These are phyloP conservation scores for Umimayanthus kanabou DNA, from an alignment of 92 coral and sea anemone species.

Conservation along the genomic window DNA sequence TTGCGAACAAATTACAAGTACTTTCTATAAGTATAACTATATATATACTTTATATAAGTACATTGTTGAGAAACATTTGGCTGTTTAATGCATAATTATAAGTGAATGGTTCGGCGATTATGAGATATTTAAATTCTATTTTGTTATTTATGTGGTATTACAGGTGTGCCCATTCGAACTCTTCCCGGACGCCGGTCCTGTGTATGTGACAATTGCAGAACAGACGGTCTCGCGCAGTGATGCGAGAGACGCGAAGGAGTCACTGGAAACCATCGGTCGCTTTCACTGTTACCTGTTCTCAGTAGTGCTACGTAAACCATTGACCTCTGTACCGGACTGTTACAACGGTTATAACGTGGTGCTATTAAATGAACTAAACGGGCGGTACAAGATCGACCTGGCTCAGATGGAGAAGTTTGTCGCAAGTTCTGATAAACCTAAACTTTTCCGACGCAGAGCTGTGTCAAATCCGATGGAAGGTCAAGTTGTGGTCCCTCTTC, in stretches of 20 bases:
- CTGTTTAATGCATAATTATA: too few species aligned
- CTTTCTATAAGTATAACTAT: too few species aligned
- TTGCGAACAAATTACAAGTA: too few species aligned
- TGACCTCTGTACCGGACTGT: constrained; percentile 43
- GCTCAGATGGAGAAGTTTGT: constrained; percentile 8
- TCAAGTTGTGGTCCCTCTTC: constrained; percentile 10
- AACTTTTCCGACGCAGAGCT: background rate
- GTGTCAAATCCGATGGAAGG: background rate
- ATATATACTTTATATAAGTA: too few species aligned
- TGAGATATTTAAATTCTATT: background rate
- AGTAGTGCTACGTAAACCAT: constrained; percentile 58
- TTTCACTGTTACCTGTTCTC: constrained; percentile 69
- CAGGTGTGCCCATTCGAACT: constrained; percentile 74
- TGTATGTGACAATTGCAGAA: constrained; percentile 51
- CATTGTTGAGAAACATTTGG: too few species aligned
- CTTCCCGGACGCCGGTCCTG: constrained; percentile 74
- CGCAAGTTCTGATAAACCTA: background rate
- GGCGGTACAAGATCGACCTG: background rate
- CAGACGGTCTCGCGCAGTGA: background rate
- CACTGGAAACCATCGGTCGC: background rate
- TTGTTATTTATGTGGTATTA: constrained; percentile 15
- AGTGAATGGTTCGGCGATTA: too few species aligned
- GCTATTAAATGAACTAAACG: constrained; percentile 30
- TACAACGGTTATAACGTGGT: constrained; percentile 79
- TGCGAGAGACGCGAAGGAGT: constrained; percentile 45